These are phyloP conservation scores for Neosilurus hyrtlii DNA, from an alignment of 2,797 vertebrate genomes.

Conservation along the genomic window DNA sequence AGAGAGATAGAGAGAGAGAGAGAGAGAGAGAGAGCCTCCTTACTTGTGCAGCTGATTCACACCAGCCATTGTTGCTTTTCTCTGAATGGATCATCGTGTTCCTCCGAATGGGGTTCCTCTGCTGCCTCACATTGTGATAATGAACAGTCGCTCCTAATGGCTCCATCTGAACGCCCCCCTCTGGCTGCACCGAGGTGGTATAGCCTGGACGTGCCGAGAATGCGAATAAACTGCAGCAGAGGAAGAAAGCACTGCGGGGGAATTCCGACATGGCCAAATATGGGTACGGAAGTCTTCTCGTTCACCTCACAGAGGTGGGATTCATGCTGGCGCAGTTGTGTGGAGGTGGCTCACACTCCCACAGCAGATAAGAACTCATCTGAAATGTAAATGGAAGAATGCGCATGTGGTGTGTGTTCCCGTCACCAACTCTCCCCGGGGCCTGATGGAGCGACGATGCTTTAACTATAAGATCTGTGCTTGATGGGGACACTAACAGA, in stretches of 20 bases:
- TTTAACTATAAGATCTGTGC: not conserved
- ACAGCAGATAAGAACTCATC: conserved; percentile 41
- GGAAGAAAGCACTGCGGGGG: conserved; percentile 57
- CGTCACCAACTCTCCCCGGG: not conserved
- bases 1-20: not conserved
- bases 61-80: conserved; percentile 34
- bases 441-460: not conserved
- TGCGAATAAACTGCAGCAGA: conserved; percentile 57
- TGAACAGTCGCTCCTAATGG: conserved; percentile 1
- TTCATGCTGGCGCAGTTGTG: conserved; percentile 47
- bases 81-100: conserved; percentile 50
- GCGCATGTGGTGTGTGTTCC: conserved; percentile 14
- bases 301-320: conserved; percentile 43
- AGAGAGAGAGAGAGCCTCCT: not conserved
- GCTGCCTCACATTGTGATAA: conserved; percentile 23
- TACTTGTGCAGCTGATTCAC: conserved; percentile 15
- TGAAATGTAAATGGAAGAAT: conserved; percentile 48
- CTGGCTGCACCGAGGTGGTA: conserved; percentile 37
- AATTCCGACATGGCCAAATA: conserved; percentile 69
- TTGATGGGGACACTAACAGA: not conserved
- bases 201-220: conserved; percentile 63
- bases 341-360: conserved; percentile 32
- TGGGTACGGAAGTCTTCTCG: conserved; percentile 60
- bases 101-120: conserved; percentile 26
- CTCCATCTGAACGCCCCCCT: conserved; percentile 9